Evolutionary conservation across 2,797 vertebrate species (phyloP).

Genomic region (Pteropus rufus): DNA sequence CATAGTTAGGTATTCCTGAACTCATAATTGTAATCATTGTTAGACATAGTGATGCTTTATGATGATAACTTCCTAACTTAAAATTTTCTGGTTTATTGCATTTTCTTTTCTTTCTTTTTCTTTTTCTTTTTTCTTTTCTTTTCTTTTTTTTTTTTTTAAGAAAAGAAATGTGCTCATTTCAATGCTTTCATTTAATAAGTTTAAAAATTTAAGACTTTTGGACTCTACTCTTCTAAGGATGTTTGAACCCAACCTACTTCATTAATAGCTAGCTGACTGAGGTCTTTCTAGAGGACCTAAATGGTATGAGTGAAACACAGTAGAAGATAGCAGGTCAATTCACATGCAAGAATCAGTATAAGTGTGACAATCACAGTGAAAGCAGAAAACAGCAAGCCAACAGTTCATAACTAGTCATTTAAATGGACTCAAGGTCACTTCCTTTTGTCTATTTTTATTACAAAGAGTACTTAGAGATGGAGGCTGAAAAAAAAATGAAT

Average conservation of each 20-base stretch:
- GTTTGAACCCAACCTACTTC: constrained; percentile 51
- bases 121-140: no score
- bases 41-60: not conserved
- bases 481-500: constrained; percentile 12
- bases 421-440: constrained; percentile 42
- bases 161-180: not conserved
- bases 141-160: not conserved
- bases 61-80: not conserved
- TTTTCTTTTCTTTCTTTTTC: not conserved
- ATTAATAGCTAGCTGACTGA: constrained; percentile 39
- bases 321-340: constrained; percentile 51
- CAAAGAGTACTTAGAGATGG: not conserved
- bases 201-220: constrained; percentile 52
- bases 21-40: not conserved
- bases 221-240: constrained; percentile 50
- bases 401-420: constrained; percentile 60
- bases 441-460: constrained; percentile 32
- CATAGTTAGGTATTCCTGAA: not conserved
- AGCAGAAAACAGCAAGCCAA: constrained; percentile 39
- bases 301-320: constrained; percentile 48
- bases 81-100: not conserved
- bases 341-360: constrained; percentile 32
- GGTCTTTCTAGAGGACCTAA: constrained; percentile 56
- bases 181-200: not conserved
- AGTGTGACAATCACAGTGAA: constrained; percentile 40